These are phyloP conservation scores for Episyrphus balteatus DNA, from an alignment of 1,140 invertebrate genomes.

Conservation along the genomic window DNA sequence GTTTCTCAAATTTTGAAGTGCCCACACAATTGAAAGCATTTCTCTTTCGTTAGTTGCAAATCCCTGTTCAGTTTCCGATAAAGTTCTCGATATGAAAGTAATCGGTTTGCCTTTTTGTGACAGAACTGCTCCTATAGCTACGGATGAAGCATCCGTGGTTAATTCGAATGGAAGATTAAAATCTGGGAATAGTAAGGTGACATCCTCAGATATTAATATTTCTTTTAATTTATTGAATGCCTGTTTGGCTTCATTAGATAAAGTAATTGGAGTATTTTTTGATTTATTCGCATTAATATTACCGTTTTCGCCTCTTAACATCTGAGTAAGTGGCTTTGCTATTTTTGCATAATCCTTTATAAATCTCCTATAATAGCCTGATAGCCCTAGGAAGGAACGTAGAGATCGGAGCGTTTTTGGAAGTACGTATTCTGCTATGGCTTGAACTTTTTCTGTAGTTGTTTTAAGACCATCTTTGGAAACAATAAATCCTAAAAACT, in stretches of 20 bases:
- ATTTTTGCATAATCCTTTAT: not conserved
- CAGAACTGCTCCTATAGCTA: constrained; percentile 25
- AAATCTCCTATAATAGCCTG: too few species aligned
- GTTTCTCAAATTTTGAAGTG: constrained; percentile 3
- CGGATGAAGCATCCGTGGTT: constrained; percentile 20
- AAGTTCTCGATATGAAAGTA: constrained; percentile 2
- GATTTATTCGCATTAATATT: constrained; percentile 2
- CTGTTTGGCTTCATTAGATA: not conserved
- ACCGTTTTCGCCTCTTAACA: constrained; percentile 5
- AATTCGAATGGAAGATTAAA: constrained; percentile 25
- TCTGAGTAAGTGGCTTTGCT: constrained; percentile 1
- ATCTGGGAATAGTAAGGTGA: constrained; percentile 16
- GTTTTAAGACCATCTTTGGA: constrained; percentile 15
- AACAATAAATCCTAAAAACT: constrained; percentile 17
- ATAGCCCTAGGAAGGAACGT: too few species aligned
- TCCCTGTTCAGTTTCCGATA: constrained; percentile 1
- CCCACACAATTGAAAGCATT: constrained; percentile 6
- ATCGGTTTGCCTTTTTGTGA: constrained; percentile 10
- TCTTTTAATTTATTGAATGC: constrained; percentile 9
- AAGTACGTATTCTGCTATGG: too few species aligned
- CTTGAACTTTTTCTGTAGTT: constrained; percentile 9
- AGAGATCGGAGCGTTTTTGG: too few species aligned
- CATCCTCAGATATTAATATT: constrained; percentile 9
- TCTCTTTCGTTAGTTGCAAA: constrained; percentile 7
- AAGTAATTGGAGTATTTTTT: constrained; percentile 1